Evolutionary conservation across 2,888 invertebrate genomes (phyloP).

Genomic region (Fragum whitleyi): DNA sequence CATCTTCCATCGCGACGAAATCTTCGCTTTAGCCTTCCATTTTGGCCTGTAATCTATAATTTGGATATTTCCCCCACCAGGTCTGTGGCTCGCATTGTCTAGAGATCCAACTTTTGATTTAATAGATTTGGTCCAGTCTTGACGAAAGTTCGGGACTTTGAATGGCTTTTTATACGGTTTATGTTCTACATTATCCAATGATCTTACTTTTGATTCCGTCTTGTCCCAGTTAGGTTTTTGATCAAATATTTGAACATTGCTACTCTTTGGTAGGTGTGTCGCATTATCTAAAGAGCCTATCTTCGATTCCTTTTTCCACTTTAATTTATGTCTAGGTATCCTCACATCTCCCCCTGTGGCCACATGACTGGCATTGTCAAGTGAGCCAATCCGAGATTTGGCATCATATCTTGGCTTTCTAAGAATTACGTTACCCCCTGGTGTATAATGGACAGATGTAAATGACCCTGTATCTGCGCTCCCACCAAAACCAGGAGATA

Average conservation of each 20-base stretch:
- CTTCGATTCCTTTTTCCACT: conserved; percentile 71
- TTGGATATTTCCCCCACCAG: conserved; percentile 72
- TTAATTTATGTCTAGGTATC: conserved; percentile 56
- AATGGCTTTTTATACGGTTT: conserved; percentile 61
- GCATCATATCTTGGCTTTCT: conserved; percentile 52
- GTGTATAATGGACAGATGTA: conserved; percentile 71
- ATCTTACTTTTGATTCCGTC: conserved; percentile 71
- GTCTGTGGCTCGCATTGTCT: conserved; percentile 67
- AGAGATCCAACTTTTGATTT: conserved; percentile 68
- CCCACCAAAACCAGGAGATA: conserved; percentile 71
- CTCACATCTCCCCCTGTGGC: conserved; percentile 62
- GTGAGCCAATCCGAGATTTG: conserved; percentile 66
- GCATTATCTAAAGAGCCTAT: conserved; percentile 72
- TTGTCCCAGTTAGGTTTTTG: conserved; percentile 72
- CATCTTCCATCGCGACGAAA: conserved; percentile 95
- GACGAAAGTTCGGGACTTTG: conserved; percentile 62
- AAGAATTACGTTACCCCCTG: conserved; percentile 63
- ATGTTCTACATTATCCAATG: conserved; percentile 73
- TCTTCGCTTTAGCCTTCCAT: conserved; percentile 92
- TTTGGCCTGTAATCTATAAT: conserved; percentile 73
- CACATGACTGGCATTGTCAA: conserved; percentile 68
- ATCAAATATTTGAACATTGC: conserved; percentile 69
- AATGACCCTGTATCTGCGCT: conserved; percentile 67
- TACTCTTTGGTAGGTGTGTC: conserved; percentile 67
- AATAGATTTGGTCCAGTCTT: conserved; percentile 61